Base-by-base conservation (phyloP, 2,888 invertebrate genomes). In the Caenorhabditis macrosperma region DNA sequence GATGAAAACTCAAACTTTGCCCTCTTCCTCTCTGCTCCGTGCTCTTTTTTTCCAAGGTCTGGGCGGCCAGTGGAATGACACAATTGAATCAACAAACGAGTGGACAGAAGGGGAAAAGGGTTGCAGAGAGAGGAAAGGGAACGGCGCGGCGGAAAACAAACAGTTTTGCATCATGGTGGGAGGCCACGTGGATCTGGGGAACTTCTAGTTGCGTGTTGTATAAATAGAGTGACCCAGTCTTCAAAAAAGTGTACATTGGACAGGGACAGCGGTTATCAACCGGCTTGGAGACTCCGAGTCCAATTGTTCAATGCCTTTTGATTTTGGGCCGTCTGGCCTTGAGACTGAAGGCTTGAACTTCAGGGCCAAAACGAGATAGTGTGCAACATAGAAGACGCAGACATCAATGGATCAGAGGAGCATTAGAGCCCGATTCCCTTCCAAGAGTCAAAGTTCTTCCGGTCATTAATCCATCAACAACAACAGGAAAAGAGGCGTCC, bases 1-100 rank as follows among this genome's bases (percentile, higher is more conserved):
- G 68, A 68, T 59, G 68, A 50, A 68, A 68, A 2, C 9, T 17
- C 50, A 68, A 59, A 68, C 68, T 68, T 60, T 68, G 59, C 48
- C 33, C 68, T 68, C 17, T 26, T 44, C 41, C 38, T 38, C 12
- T 66, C 38, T 59, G 24, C 38, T 38, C 15, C 38, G 9, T 12
- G 28, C 35, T 50, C 38, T 48, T 59, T 59, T 68, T 68, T 68
- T 22, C 50, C 48, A 6, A 33, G 59, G 35, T 59, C 68, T 26
- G 46, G 67, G 28, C 44, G 48, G 50, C 22, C 20, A n/a, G 28
- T 38, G 38, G 12, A 30, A 44, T 63, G 66, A 68, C 57, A 68
- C 57, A 48, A 30, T 59, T 59, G 57, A 68, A 48, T 68, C 67
- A 68, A 68, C 48, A 68, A 20, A 67, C 4, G 46, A 50, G 68